A percentile compares a stretch with the other conserved stretches of the same genome.
phyloP scores from a whole-genome alignment of 2,888 invertebrate genomes.

The Tipula confusa region DNA sequence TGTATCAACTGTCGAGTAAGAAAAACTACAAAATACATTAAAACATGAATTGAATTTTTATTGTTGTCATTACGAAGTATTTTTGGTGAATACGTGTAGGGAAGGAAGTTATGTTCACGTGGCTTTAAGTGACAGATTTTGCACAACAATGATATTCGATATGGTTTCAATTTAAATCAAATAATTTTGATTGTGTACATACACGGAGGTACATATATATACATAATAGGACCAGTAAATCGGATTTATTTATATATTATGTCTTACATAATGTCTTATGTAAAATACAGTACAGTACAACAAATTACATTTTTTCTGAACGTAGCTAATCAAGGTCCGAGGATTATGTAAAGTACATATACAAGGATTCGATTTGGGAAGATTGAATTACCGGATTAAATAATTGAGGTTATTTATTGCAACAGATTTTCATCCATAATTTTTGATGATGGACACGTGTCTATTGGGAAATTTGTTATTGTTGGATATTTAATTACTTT shows the following conservation, averaged over 20 bases:
- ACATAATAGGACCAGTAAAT: background rate
- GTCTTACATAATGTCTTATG: background rate
- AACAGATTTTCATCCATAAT: background rate
- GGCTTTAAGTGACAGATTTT: conserved; percentile 28
- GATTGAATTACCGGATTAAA: background rate
- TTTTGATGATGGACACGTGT: background rate
- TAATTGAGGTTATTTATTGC: conserved; percentile 12
- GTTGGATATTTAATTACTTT: conserved; percentile 15
- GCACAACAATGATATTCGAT: conserved; percentile 28
- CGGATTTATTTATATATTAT: background rate
- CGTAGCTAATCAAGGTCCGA: background rate
- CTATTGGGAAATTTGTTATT: background rate
- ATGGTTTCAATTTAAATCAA: conserved; percentile 20
- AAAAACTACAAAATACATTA: background rate
- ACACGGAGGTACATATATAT: too few species aligned
- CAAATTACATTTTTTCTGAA: background rate
- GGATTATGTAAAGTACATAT: background rate
- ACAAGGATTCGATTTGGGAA: background rate
- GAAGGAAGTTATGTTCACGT: conserved; percentile 15
- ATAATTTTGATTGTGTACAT: background rate
- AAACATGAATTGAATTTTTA: background rate
- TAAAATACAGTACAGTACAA: background rate
- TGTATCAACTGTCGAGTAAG: background rate
- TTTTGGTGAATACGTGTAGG: background rate
- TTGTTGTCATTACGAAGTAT: background rate